These are phyloP conservation scores for Ceyx margarethae DNA, from an alignment of 2,113 vertebrate species.

Conservation along the genomic window DNA sequence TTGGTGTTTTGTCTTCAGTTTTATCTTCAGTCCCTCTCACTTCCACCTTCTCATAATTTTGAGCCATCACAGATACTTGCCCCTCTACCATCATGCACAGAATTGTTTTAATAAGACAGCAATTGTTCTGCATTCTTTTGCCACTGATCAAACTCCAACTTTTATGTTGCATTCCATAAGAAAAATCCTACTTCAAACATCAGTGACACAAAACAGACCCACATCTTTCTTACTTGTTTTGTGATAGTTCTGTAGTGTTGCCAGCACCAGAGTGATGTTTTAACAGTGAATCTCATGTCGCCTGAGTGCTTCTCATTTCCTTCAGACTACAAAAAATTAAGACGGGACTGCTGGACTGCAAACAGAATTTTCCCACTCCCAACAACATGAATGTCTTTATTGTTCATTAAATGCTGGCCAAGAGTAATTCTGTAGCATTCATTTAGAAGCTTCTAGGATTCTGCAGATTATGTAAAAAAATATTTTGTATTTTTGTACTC, in stretches of 20 bases:
- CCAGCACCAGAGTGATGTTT: not conserved
- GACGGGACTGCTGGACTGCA: not conserved
- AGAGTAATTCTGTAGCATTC: not conserved
- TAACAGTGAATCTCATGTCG: not conserved
- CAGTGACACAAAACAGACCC: fast-evolving
- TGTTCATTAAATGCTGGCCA: not conserved
- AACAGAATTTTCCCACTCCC: not conserved
- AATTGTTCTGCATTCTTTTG: not conserved
- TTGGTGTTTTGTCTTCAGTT: not conserved
- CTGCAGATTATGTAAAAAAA: not conserved
- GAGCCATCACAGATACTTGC: not conserved
- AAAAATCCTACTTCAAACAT: not conserved
- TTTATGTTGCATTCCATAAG: not conserved
- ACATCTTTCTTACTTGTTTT: not conserved
- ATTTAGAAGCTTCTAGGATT: not conserved
- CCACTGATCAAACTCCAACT: not conserved
- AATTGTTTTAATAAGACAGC: not conserved
- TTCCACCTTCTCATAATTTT: not conserved
- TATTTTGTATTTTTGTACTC: not conserved
- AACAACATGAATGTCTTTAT: not conserved
- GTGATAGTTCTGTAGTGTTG: not conserved
- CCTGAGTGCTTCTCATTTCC: not conserved
- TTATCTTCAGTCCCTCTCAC: not conserved
- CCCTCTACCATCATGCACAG: not conserved
- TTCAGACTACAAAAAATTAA: not conserved